Evolutionary conservation across 2,797 vertebrate species (phyloP), one percentile per base, ranked within the genome.

Genomic region (Ceryle rudis): DNA sequence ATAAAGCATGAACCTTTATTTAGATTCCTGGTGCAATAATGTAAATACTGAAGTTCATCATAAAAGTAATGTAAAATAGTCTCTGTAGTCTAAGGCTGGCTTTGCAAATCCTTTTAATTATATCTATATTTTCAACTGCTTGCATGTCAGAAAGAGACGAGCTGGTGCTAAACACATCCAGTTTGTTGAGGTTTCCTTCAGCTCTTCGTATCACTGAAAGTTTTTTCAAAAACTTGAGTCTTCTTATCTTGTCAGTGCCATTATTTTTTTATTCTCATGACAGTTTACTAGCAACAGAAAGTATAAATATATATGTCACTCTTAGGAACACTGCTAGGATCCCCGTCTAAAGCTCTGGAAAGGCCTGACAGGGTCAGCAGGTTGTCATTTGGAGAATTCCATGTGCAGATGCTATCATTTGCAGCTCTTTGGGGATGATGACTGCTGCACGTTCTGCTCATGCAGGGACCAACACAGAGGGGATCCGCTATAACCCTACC

Each of bases 71-170:
- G 51, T 80, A 75, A 95, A 97, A 93, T 81, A 92, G 80, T 58
- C 77, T 86, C 83, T 5, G 15, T 19, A 69, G 49, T 7, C 2
- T 61, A 85, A 91, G 15, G 29, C 80, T 90, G 91, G 89, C 93
- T 95, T 95, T 95, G 94, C 92, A 96, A 95, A 82, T 93, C 91
- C 88, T 96, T 95, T 96, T 96, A 95, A 97, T 97, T 96, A 16
- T 83, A 81, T 90, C 95, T 95, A 47, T 97, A 94, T 97, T 97
- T 97, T 96, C 89, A 95, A 81, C 81, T 75, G 81, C 83, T 84
- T 95, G 67, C 37, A 9, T 57, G 90, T 96, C 96, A 97, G 90
- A 52, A 95, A 80, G 94, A 95, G 87, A 94, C 9, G 54, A 96
- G 72, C 80, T 86, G 78, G 77, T 97, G 86, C 74, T 94, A 82